Base-by-base conservation (phyloP, 2,113 vertebrate species). In the Zosterops hypoxanthus region DNA sequence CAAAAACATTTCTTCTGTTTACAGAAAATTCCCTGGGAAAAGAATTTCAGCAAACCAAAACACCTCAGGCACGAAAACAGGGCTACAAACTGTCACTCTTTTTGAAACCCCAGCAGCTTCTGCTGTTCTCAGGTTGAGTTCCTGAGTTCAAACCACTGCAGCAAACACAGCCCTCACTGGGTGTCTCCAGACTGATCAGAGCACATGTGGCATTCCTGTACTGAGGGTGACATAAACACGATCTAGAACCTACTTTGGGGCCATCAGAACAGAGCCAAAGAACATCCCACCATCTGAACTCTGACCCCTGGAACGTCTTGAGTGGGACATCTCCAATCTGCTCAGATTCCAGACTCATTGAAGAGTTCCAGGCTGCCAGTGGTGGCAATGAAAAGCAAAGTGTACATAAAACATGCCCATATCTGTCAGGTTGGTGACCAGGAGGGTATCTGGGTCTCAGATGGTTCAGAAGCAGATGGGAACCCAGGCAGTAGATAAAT, bases 381-480 rank as follows among this genome's bases (percentile, higher is more conserved):
- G 34, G 8, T 9, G 78, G 52, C 57, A 28, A 0, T 19, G 78
- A 69, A 53, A 50, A 73, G 28, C 49, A 47, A 82, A 94, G 42
- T 5, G 17, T 36, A 49, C 59, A 41, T 47, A 47, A 69, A 72
- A 90, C 17, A 71, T 60, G 65, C 31, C 81, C 50, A 2, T 14
- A 55, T 71, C 93, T 90, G 65, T 83, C 82, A 61, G 87, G 68
- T 6, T 72, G 80, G 80, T 50, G 93, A 44, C 59, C 47, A 26
- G 82, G 41, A 28, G 28, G 33, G 14, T 60, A 47, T 59, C 70
- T 46, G 53, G 53, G 75, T 69, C 72, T 41, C 83, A 81, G 82
- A 31, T 39, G 42, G 23, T 71, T 42, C 55, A n/a, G 73, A 86
- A 95, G 95, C 96, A 98, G 97, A 96, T 97, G 95, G 96, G 83